phyloP scores from a whole-genome alignment of 2,888 invertebrate species.

The Nemotelus pantherinus region DNA sequence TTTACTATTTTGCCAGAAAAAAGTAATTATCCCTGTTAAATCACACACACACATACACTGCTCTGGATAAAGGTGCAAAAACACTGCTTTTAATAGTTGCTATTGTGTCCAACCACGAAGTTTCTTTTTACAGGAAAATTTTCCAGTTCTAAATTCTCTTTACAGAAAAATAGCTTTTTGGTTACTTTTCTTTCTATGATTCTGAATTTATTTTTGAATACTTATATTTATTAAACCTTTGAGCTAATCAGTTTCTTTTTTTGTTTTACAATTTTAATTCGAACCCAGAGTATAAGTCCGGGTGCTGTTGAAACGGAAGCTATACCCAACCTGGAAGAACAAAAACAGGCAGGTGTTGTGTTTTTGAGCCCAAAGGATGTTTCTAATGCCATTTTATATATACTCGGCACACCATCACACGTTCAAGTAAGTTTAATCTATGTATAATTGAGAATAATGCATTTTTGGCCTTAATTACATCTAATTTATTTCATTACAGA shows the following conservation, averaged over 20 bases:
- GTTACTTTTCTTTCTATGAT: no score
- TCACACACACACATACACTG: no score
- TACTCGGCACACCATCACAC: slow-evolving; percentile 59
- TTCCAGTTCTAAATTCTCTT: no score
- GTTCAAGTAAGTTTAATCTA: slow-evolving; percentile 57
- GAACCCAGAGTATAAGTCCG: slow-evolving; percentile 60
- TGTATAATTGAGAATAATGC: neutral
- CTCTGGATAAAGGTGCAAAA: no score
- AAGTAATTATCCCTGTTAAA: no score
- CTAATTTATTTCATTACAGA: slow-evolving; percentile 52
- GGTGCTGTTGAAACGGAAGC: slow-evolving; percentile 63
- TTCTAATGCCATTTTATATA: slow-evolving; percentile 53
- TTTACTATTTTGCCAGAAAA: no score
- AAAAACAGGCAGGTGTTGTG: slow-evolving; percentile 55
- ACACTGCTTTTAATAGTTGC: no score
- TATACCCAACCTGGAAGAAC: slow-evolving; percentile 55
- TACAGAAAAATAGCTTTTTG: no score
- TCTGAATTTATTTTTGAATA: slow-evolving; percentile 30
- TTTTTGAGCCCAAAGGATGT: slow-evolving; percentile 49
- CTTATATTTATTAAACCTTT: no score
- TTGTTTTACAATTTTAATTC: neutral
- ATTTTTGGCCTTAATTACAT: neutral
- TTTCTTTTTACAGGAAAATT: no score
- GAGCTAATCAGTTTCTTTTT: slow-evolving; percentile 28
- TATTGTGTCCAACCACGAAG: no score